Evolutionary conservation across 2,113 vertebrate genomes (phyloP), one percentile per base, ranked within the genome.

Genomic region (Microcebus ravelobensis): DNA sequence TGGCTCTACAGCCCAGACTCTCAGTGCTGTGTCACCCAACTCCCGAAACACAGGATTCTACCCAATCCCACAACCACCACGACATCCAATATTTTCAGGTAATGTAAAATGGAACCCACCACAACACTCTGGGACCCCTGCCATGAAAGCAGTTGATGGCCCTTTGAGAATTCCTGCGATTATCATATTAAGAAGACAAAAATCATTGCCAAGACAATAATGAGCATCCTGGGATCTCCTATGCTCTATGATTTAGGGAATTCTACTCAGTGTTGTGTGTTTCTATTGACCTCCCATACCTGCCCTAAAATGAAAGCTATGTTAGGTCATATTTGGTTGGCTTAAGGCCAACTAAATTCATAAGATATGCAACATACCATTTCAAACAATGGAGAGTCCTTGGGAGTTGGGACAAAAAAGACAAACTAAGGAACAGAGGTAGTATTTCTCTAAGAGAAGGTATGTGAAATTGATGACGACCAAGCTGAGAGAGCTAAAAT

Each of bases 101-200:
- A 96, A 91, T 13, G 6, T 52, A 80, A 63, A 94, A 94, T 87
- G 70, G 63, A 79, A 80, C 36, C 74, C 50, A 50, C 63, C 82
- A 91, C 83, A n/a, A 71, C 27, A n/a, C 65, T 74, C 93, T 36
- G 91, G 95, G 63, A 74, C 55, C 48, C 93, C 89, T 97, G 91
- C 93, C 93, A 96, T 45, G 70, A 93, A 93, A 98, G 67, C 67
- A 83, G 81, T 36, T 27, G 83, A 68, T 73, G 74, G 52, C 42
- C 93, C 93, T 94, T 76, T 79, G 95, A 97, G 96, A 93, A 96
- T 89, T 83, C 67, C 80, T 81, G 55, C 88, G 80, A 88, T 84
- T 79, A 95, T 93, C 80, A 77, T 57, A 81, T 48, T n/a, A 15
- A 92, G 84, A 95, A 92, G 83, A 52, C 55, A 88, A 87, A 95